These are phyloP conservation scores for Morbakka virulenta DNA, from an alignment of 30 jellyfish, hydroid and myxozoan genomes.

Conservation along the genomic window DNA sequence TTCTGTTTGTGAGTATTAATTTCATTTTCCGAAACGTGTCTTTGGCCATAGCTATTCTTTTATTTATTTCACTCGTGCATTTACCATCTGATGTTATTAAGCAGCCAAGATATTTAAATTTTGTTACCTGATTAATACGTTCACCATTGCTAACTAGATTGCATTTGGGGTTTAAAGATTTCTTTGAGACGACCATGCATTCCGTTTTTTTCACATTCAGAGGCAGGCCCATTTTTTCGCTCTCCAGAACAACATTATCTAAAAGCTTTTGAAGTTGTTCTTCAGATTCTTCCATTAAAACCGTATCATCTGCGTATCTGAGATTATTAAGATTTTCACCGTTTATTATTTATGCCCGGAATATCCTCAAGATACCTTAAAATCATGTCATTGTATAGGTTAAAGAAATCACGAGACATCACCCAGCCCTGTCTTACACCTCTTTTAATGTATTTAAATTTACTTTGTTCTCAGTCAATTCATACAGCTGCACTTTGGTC, in stretches of 20 bases:
- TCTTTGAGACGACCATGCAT: neutral
- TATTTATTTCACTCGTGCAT: neutral
- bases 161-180: neutral
- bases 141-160: neutral
- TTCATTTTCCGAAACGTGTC: neutral
- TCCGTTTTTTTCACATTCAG: neutral
- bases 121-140: neutral
- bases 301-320: neutral
- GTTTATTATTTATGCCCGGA: no score
- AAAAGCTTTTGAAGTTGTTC: neutral
- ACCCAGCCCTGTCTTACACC: neutral
- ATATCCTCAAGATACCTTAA: neutral
- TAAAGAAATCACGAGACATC: neutral
- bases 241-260: neutral
- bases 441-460: neutral
- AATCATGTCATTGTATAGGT: neutral
- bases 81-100: neutral
- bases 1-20: neutral
- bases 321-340: no score
- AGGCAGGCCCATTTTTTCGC: neutral
- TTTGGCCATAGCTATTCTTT: neutral
- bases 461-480: no score
- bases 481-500: no score
- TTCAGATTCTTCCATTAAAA: neutral
- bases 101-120: neutral